These are phyloP conservation scores for Rhopilema esculentum DNA, from an alignment of 30 jellyfish, hydroid and myxozoan genomes.

Conservation along the genomic window DNA sequence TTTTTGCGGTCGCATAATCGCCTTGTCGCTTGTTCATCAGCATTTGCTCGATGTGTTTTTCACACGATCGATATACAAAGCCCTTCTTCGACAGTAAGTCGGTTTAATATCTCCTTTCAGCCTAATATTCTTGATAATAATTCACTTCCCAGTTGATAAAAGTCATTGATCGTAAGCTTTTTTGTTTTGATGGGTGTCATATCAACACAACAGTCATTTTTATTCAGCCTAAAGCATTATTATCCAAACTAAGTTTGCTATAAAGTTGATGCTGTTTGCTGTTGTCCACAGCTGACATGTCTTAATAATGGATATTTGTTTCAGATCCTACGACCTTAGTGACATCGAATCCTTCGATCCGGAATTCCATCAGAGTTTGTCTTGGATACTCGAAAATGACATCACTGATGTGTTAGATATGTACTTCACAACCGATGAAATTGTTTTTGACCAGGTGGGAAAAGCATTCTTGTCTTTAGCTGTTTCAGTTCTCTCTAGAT, in stretches of 20 bases:
- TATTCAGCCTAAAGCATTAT: not conserved
- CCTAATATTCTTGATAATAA: too few relatives aligned
- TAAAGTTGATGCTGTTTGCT: too few relatives aligned
- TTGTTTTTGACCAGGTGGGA: slow-evolving; percentile 87
- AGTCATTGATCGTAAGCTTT: not conserved
- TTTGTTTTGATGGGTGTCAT: not conserved
- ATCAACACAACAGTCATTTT: not conserved
- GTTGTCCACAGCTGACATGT: not conserved
- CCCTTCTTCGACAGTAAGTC: slow-evolving; percentile 92
- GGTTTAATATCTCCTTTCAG: not conserved
- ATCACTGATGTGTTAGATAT: slow-evolving; percentile 93
- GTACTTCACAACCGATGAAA: slow-evolving; percentile 88
- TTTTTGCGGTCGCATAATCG: slow-evolving; percentile 90
- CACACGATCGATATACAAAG: slow-evolving; percentile 94
- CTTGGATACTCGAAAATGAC: slow-evolving; percentile 96
- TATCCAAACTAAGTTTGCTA: too few relatives aligned
- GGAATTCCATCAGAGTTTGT: slow-evolving; percentile 87
- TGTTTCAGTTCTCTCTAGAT: not conserved
- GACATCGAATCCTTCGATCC: slow-evolving; percentile 95
- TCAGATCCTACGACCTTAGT: slow-evolving; percentile 91
- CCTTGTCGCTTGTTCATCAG: slow-evolving; percentile 91
- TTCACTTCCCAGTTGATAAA: not conserved
- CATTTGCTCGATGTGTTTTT: slow-evolving; percentile 95
- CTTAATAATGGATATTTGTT: not conserved
- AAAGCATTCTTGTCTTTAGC: not conserved